phyloP scores from a whole-genome alignment of 2,113 vertebrate genomes.

The Synchiropus splendidus region DNA sequence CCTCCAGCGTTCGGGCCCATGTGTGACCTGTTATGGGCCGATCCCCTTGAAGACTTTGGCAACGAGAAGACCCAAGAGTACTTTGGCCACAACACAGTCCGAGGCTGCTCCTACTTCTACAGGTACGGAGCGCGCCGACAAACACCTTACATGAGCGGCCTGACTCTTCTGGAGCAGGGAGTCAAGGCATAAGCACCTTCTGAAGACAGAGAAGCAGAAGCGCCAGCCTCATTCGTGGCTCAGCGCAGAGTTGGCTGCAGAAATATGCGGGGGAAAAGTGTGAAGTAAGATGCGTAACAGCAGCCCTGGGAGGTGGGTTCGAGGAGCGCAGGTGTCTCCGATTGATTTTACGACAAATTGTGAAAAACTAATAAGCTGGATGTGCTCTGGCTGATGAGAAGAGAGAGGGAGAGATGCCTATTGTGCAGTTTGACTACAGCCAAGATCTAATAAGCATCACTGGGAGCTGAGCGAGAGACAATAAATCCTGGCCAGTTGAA shows the following conservation, averaged over 20 bases:
- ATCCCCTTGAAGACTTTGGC: constrained; percentile 76
- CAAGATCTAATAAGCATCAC: constrained; percentile 26
- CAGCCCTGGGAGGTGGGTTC: too few species aligned
- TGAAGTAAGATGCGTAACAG: too few species aligned
- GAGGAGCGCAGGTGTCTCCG: too few species aligned
- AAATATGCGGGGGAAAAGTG: too few species aligned
- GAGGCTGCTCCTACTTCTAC: constrained; percentile 78
- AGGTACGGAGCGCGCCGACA: constrained; percentile 54
- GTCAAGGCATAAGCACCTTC: too few species aligned
- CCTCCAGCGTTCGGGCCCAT: constrained; percentile 76
- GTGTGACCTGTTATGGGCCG: constrained; percentile 76
- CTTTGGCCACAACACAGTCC: constrained; percentile 73
- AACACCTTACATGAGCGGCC: background rate
- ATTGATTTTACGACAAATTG: constrained; percentile 7
- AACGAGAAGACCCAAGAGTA: constrained; percentile 78
- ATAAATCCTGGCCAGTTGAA: constrained; percentile 25
- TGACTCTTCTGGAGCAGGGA: too few species aligned
- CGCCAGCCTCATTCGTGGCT: too few species aligned
- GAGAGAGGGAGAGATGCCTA: constrained; percentile 8
- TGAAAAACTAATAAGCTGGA: constrained; percentile 30
- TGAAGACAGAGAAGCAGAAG: too few species aligned
- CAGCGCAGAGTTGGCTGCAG: too few species aligned
- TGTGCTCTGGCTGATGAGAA: constrained; percentile 11
- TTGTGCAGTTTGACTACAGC: constrained; percentile 9
- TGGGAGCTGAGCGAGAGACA: constrained; percentile 28